phyloP scores from a whole-genome alignment of 2,113 vertebrate genomes.

The Oxygymnocypris stewartii region DNA sequence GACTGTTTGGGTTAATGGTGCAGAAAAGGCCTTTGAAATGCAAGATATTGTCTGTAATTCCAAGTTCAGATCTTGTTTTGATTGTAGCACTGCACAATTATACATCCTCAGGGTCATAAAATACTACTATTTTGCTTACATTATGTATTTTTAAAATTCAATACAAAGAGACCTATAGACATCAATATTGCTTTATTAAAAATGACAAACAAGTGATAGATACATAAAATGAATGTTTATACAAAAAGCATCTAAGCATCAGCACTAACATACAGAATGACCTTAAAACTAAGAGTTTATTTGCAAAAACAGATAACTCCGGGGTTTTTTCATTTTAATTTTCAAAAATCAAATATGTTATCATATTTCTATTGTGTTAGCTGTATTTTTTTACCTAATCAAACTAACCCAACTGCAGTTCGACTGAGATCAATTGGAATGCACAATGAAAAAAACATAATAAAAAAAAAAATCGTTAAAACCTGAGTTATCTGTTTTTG shows the following conservation, averaged over 20 bases:
- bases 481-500: too few relatives aligned
- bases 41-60: not conserved
- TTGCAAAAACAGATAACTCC: too few relatives aligned
- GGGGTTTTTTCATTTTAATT: too few relatives aligned
- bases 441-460: too few relatives aligned
- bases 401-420: too few relatives aligned
- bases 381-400: too few relatives aligned
- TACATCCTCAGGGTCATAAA: not conserved
- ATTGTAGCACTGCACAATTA: not conserved
- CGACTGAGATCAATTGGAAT: too few relatives aligned
- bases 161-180: conserved; percentile 28
- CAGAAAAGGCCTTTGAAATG: not conserved
- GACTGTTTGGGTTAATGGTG: not conserved
- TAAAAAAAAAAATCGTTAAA: too few relatives aligned
- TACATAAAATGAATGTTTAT: not conserved
- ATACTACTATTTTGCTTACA: conserved; percentile 13
- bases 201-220: conserved; percentile 26
- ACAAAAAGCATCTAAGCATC: conserved; percentile 15
- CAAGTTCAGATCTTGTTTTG: not conserved
- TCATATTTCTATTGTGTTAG: too few relatives aligned
- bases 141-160: not conserved
- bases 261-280: conserved; percentile 19
- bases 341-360: too few relatives aligned
- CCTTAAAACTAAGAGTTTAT: not conserved
- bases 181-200: conserved; percentile 2